phyloP scores from a whole-genome alignment of 1,140 invertebrate genomes.

The Lucilia cuprina region DNA sequence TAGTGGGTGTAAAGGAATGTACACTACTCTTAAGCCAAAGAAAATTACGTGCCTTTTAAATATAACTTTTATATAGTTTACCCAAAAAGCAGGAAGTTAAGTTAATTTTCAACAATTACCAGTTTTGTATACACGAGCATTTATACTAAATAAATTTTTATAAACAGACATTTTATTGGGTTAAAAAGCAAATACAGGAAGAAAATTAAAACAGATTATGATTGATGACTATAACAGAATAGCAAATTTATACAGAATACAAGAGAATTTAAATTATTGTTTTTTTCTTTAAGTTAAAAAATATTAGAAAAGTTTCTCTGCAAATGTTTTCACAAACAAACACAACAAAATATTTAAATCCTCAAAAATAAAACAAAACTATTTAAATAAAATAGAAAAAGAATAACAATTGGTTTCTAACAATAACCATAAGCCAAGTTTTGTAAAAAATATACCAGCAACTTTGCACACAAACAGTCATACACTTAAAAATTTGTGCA shows the following conservation, averaged over 20 bases:
- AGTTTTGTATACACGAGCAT: neutral
- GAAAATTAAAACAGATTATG: conserved; percentile 15
- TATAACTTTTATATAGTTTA: neutral
- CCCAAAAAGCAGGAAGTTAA: neutral
- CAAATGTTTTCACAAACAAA: neutral
- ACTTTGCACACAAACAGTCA: neutral
- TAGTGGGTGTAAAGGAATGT: neutral
- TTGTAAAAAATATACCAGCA: neutral
- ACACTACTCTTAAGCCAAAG: neutral
- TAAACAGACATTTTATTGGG: neutral
- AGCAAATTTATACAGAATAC: neutral
- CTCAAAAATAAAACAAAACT: neutral
- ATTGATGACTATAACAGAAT: neutral
- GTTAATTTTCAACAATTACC: conserved; percentile 12
- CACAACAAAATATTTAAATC: conserved; percentile 22
- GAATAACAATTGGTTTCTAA: conserved; percentile 29
- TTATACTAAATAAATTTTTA: neutral
- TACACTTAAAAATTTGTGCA: neutral
- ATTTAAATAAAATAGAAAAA: neutral
- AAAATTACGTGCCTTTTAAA: neutral
- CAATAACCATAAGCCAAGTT: conserved; percentile 23
- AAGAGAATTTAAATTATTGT: neutral
- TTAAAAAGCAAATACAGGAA: neutral
- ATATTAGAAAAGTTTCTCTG: neutral
- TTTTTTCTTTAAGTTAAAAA: neutral